Percentiles rank a stretch among this genome's conserved stretches.
Evolutionary conservation across 1,140 invertebrate species (phyloP).

Genomic region (Trichonephila clavata): DNA sequence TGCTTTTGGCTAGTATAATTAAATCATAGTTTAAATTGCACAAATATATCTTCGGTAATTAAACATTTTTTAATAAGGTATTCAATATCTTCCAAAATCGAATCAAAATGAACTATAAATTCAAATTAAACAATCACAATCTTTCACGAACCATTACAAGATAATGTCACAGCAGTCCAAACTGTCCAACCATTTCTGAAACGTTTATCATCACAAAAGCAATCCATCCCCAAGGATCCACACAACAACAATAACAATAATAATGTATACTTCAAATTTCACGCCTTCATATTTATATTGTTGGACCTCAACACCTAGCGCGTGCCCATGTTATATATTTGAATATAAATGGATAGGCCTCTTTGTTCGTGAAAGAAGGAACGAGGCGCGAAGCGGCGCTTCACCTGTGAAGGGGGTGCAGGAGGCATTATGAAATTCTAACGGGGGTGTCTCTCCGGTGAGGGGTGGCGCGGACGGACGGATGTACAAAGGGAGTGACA

Average conservation of each 20-base stretch:
- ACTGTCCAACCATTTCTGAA: neutral
- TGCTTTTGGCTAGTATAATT: no score
- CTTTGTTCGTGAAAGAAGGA: conserved; percentile 48
- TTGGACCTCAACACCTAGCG: neutral
- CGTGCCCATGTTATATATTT: conserved; percentile 30
- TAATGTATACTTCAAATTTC: neutral
- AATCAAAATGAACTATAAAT: no score
- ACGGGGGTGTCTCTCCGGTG: neutral
- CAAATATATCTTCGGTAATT: no score
- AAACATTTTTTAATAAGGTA: no score
- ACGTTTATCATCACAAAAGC: neutral
- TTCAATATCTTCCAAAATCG: no score
- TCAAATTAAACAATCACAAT: neutral
- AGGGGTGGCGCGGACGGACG: neutral
- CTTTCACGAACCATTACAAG: neutral
- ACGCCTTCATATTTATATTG: conserved; percentile 9
- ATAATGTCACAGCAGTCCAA: neutral
- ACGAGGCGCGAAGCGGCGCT: neutral
- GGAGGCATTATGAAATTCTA: neutral
- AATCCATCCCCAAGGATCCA: neutral
- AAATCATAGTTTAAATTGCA: no score
- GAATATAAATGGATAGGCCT: conserved; percentile 58
- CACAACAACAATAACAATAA: neutral
- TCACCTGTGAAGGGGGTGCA: conserved; percentile 19
- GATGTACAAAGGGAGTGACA: conserved; percentile 60